A percentile compares a stretch with the other conserved stretches of the same genome.
These are phyloP conservation scores for Crypturellus undulatus DNA, from an alignment of 2,113 vertebrate species.

Conservation along the genomic window DNA sequence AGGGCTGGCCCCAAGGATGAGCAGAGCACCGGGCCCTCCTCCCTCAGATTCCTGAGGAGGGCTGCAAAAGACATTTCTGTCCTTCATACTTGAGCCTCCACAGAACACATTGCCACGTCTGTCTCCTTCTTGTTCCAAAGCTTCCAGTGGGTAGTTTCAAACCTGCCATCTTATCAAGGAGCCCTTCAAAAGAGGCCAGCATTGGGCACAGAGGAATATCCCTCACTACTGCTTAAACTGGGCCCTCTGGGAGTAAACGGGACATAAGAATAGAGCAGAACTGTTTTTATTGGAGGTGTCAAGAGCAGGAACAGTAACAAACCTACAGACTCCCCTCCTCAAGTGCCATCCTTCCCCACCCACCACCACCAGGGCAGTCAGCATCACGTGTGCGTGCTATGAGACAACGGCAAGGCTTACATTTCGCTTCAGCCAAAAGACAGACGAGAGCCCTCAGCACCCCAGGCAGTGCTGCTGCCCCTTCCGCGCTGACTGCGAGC, in stretches of 20 bases:
- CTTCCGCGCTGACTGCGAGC: not conserved
- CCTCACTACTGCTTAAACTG: not conserved
- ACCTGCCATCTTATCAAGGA: not conserved
- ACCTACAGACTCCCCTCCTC: slow-evolving; percentile 65
- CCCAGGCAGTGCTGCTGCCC: not conserved
- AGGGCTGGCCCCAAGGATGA: not conserved
- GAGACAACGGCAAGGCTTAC: slow-evolving; percentile 72
- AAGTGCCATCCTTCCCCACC: slow-evolving; percentile 55
- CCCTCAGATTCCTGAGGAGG: not conserved
- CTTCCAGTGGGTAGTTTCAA: not conserved
- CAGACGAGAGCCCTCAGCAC: slow-evolving; percentile 7
- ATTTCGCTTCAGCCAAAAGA: slow-evolving; percentile 42
- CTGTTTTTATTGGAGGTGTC: slow-evolving; percentile 75
- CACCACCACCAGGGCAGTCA: not conserved
- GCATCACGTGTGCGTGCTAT: slow-evolving; percentile 69
- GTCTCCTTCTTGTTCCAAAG: not conserved
- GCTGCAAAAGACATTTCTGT: not conserved
- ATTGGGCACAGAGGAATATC: not conserved
- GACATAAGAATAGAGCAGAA: slow-evolving; percentile 49
- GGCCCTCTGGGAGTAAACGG: not conserved
- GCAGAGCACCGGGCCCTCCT: not conserved
- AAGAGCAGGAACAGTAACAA: slow-evolving; percentile 71
- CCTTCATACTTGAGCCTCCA: not conserved
- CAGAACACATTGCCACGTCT: not conserved
- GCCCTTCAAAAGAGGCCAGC: not conserved